phyloP scores from a whole-genome alignment of 2,888 invertebrate genomes.

The Adelphocoris suturalis region DNA sequence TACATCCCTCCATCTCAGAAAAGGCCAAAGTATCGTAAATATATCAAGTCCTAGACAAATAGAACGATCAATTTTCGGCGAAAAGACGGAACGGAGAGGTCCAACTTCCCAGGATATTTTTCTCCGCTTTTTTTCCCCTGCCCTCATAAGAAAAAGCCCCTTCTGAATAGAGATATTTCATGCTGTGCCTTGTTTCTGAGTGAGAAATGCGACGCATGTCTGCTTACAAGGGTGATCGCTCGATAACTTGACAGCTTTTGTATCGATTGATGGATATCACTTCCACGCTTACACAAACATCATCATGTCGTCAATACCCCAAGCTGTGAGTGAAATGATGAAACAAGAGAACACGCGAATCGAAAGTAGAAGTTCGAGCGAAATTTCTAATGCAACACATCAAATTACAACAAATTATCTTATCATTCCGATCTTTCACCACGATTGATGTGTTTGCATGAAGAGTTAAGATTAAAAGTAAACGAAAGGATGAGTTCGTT shows the following conservation, averaged over 20 bases:
- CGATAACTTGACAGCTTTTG: not conserved
- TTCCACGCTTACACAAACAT: too few relatives aligned
- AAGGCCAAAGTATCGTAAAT: conserved; percentile 21
- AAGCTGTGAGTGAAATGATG: too few relatives aligned
- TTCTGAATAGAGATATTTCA: conserved; percentile 10
- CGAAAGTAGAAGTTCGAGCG: too few relatives aligned
- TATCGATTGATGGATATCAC: not conserved
- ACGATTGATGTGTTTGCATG: too few relatives aligned
- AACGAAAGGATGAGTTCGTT: too few relatives aligned
- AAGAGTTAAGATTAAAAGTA: too few relatives aligned
- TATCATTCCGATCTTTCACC: too few relatives aligned
- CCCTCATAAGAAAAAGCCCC: not conserved
- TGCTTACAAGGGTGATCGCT: not conserved
- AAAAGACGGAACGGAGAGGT: conserved; percentile 30
- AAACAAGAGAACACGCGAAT: too few relatives aligned
- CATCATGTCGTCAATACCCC: too few relatives aligned
- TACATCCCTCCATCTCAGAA: not conserved
- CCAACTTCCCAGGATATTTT: not conserved
- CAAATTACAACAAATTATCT: too few relatives aligned
- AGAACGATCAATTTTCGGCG: conserved; percentile 13
- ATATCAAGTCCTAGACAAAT: conserved; percentile 26
- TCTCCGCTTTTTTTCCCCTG: not conserved
- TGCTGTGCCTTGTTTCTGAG: conserved; percentile 2
- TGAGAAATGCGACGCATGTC: not conserved
- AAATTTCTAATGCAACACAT: too few relatives aligned